These are phyloP conservation scores for Cladopsammia gracilis DNA, from an alignment of 64 coral and sea anemone species.

Conservation along the genomic window DNA sequence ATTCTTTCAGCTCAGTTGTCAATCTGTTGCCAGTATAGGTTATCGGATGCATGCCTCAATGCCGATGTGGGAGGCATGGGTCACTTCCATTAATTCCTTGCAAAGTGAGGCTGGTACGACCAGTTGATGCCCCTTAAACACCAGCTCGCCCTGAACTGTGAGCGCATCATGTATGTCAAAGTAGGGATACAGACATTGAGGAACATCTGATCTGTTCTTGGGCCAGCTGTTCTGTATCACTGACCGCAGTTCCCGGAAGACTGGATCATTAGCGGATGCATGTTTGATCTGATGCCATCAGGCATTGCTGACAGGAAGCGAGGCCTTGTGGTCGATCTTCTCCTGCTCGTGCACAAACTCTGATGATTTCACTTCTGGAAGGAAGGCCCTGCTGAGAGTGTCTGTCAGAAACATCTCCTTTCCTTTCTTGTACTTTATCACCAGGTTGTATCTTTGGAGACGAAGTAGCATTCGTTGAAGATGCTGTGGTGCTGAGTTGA, in stretches of 20 bases:
- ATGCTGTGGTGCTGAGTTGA: not conserved
- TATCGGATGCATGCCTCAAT: slow-evolving; percentile 5
- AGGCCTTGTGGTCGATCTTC: not conserved
- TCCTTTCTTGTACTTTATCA: not conserved
- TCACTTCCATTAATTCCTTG: not conserved
- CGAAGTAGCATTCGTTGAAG: not conserved
- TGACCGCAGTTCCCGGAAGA: not conserved
- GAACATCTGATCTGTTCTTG: not conserved
- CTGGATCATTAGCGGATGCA: slow-evolving; percentile 16
- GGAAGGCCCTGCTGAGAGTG: slow-evolving; percentile 15
- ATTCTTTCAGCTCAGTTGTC: slow-evolving; percentile 1
- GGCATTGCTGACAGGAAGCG: slow-evolving; percentile 15
- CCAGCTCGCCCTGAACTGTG: not conserved
- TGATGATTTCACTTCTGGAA: not conserved
- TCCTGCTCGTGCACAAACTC: not conserved
- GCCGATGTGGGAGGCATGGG: not conserved
- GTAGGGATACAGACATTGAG: not conserved
- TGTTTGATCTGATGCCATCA: slow-evolving; percentile 12
- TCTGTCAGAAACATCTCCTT: not conserved
- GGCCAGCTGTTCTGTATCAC: slow-evolving; percentile 14
- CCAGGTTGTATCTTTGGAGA: slow-evolving; percentile 14
- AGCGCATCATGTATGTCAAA: not conserved
- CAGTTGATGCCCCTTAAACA: slow-evolving; percentile 26
- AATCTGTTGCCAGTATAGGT: not conserved
- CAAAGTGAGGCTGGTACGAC: not conserved